Evolutionary conservation across 1,140 invertebrate genomes (phyloP).

Genomic region (Drosophila littoralis): DNA sequence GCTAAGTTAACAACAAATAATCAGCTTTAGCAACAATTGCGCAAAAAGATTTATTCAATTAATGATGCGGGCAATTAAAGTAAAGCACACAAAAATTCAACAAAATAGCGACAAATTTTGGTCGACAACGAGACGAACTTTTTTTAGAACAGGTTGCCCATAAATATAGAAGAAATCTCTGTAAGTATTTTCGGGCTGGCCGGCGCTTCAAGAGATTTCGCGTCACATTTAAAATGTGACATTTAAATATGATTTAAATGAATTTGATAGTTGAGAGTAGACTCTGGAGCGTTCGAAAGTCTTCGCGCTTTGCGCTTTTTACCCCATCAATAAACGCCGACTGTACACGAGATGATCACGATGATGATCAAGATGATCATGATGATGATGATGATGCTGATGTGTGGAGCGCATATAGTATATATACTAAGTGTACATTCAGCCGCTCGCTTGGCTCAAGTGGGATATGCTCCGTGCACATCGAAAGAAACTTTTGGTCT

Average conservation of each 20-base stretch:
- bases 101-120: neutral
- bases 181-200: slow-evolving; percentile 18
- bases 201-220: slow-evolving; percentile 53
- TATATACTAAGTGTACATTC: slow-evolving; percentile 71
- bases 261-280: slow-evolving; percentile 74
- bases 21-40: slow-evolving; percentile 28
- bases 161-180: slow-evolving; percentile 13
- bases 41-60: slow-evolving; percentile 67
- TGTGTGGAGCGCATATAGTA: slow-evolving; percentile 53
- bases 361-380: slow-evolving; percentile 5
- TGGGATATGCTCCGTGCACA: slow-evolving; percentile 42
- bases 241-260: slow-evolving; percentile 79
- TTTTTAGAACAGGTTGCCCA: slow-evolving; percentile 32
- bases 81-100: slow-evolving; percentile 46
- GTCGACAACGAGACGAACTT: too few species aligned
- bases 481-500: slow-evolving; percentile 27
- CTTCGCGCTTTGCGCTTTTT: slow-evolving; percentile 28
- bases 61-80: slow-evolving; percentile 48
- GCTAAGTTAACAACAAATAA: slow-evolving; percentile 57
- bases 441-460: slow-evolving; percentile 39
- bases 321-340: slow-evolving; percentile 16
- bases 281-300: slow-evolving; percentile 43
- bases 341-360: slow-evolving; percentile 26
- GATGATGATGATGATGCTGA: slow-evolving; percentile 25
- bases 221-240: too few species aligned